Evolutionary conservation across 2,797 vertebrate genomes (phyloP).

Genomic region (Calcarius lapponicus): DNA sequence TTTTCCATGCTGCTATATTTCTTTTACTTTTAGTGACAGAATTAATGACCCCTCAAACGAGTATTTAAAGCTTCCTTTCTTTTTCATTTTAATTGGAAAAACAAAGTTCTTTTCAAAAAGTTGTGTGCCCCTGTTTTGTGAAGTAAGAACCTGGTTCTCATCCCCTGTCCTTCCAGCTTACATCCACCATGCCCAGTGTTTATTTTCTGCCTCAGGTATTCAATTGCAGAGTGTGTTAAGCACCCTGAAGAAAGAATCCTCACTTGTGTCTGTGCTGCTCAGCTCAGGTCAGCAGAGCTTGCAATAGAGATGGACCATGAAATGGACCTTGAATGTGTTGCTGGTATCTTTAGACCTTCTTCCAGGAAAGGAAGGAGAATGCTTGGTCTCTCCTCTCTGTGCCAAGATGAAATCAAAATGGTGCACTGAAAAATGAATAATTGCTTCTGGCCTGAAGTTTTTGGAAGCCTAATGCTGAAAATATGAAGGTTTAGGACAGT

Average conservation of each 20-base stretch:
- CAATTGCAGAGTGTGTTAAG: not conserved
- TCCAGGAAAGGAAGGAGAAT: not conserved
- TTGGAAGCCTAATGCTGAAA: not conserved
- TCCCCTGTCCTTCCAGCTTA: not conserved
- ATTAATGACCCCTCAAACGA: not conserved
- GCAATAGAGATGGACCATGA: not conserved
- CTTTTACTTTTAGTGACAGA: not conserved
- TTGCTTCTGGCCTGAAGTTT: not conserved
- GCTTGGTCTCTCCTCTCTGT: not conserved
- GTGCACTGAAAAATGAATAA: not conserved
- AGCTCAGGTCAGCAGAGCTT: not conserved
- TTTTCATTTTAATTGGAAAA: not conserved
- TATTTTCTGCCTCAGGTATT: not conserved
- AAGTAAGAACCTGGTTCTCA: not conserved
- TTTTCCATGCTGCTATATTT: not conserved
- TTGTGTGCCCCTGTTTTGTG: not conserved
- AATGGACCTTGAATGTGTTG: not conserved
- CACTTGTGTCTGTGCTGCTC: not conserved
- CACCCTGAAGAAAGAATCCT: not conserved
- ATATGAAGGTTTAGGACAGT: not conserved
- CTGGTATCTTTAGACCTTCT: not conserved
- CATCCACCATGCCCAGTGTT: not conserved
- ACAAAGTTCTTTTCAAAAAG: not conserved
- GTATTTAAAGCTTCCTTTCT: not conserved
- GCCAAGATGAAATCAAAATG: not conserved